These are phyloP conservation scores for Lasioglossum pauxillum DNA, from an alignment of 2,888 invertebrate genomes.

Conservation along the genomic window DNA sequence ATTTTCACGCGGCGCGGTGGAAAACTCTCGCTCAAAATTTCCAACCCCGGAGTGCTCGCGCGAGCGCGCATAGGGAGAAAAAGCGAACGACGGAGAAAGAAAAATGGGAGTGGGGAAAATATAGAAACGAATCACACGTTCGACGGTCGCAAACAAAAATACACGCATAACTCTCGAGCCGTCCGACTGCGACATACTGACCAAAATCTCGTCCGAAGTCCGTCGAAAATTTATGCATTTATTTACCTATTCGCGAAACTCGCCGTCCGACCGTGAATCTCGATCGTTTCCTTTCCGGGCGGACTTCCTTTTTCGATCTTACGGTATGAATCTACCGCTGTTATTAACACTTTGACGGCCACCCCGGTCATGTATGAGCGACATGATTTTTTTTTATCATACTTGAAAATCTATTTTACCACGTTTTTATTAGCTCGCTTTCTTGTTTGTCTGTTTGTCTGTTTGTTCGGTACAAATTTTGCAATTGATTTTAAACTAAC, in stretches of 20 bases:
- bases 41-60: neutral
- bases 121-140: conserved; percentile 33
- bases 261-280: conserved; percentile 36
- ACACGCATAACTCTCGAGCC: conserved; percentile 40
- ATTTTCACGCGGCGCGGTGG: conserved; percentile 31
- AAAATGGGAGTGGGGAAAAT: conserved; percentile 23
- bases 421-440: too few relatives aligned
- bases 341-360: neutral
- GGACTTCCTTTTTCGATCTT: neutral
- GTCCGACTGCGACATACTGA: conserved; percentile 39
- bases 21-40: conserved; percentile 42
- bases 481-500: too few relatives aligned
- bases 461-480: too few relatives aligned
- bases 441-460: too few relatives aligned
- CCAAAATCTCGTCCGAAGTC: conserved; percentile 46
- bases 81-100: conserved; percentile 2
- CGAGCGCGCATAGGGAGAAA: neutral
- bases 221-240: conserved; percentile 50
- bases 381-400: too few relatives aligned
- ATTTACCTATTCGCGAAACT: conserved; percentile 17
- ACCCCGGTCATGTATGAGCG: neutral
- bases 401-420: too few relatives aligned
- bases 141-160: conserved; percentile 49
- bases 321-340: neutral
- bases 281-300: neutral